Percentiles rank a stretch among this genome's conserved stretches.
Conservation (phyloP, 2,888 invertebrate genomes). For the Ypsolopha sequella region DNA sequence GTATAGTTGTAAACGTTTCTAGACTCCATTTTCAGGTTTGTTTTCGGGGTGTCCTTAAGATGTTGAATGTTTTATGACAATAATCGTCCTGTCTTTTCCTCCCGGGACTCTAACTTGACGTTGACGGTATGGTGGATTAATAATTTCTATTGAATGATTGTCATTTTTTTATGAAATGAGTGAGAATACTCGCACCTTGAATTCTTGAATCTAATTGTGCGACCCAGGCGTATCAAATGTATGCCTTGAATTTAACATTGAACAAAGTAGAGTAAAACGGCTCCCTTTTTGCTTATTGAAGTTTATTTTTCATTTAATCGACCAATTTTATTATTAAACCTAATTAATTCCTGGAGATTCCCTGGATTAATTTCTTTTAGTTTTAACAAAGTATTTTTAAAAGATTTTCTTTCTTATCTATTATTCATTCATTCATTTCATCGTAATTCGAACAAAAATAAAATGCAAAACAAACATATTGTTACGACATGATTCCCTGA, state of each 20-base stretch:
- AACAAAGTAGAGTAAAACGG: neutral
- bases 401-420: slow-evolving; percentile 14
- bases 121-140: neutral
- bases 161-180: slow-evolving; percentile 1
- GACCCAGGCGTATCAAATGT: neutral
- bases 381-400: neutral
- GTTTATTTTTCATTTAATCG: neutral
- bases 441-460: slow-evolving; percentile 29
- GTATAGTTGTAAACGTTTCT: no score
- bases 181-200: neutral
- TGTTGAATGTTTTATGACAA: slow-evolving; percentile 3
- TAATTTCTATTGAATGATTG: neutral
- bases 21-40: no score
- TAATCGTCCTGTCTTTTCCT: slow-evolving; percentile 3
- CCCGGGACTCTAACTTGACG: neutral
- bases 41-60: slow-evolving; percentile 2
- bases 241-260: neutral
- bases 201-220: no score
- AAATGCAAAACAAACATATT: no score
- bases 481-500: no score
- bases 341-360: neutral
- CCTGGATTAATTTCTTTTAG: neutral
- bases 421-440: slow-evolving; percentile 28
- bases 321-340: neutral
- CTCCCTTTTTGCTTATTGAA: neutral